Percentiles rank a stretch among this genome's conserved stretches.
Evolutionary conservation across 2,113 vertebrate species (phyloP).

Genomic region (Chaetura pelagica): DNA sequence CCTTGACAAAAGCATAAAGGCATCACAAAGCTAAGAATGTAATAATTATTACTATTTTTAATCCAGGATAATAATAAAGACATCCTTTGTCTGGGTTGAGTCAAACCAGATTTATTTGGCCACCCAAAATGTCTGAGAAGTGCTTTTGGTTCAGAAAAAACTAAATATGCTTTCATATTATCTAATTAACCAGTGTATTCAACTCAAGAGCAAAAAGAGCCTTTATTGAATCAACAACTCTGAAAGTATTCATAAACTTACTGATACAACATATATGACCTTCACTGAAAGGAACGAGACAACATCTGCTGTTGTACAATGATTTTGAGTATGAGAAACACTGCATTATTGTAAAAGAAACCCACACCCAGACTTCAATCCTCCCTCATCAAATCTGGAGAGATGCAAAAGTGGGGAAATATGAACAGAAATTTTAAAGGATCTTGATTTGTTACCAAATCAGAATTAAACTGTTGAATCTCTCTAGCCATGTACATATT

Average conservation of each 20-base stretch:
- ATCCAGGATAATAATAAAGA: not conserved
- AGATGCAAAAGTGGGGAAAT: not conserved
- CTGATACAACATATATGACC: slow-evolving; percentile 62
- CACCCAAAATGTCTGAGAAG: not conserved
- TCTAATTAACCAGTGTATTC: not conserved
- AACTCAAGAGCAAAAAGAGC: slow-evolving; percentile 10
- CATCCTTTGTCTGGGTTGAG: not conserved
- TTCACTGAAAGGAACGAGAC: slow-evolving; percentile 52
- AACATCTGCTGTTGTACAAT: slow-evolving; percentile 52
- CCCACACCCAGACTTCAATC: slow-evolving; percentile 1
- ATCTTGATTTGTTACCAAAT: not conserved
- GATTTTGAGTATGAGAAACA: not conserved
- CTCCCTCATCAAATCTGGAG: not conserved
- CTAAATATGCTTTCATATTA: not conserved
- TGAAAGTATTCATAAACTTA: slow-evolving; percentile 53
- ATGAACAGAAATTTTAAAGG: not conserved
- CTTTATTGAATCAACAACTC: slow-evolving; percentile 37
- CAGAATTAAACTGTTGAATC: not conserved
- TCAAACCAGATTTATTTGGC: not conserved
- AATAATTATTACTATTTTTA: not conserved
- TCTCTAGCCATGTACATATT: not conserved
- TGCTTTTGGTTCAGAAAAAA: not conserved
- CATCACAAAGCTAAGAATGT: not conserved
- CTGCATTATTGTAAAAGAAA: not conserved
- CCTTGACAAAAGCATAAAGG: not conserved